Evolutionary conservation across 30 jellyfish, hydroid and myxozoan genomes (phyloP), one percentile per base, ranked within the genome.

Genomic region (Turritopsis rubra): DNA sequence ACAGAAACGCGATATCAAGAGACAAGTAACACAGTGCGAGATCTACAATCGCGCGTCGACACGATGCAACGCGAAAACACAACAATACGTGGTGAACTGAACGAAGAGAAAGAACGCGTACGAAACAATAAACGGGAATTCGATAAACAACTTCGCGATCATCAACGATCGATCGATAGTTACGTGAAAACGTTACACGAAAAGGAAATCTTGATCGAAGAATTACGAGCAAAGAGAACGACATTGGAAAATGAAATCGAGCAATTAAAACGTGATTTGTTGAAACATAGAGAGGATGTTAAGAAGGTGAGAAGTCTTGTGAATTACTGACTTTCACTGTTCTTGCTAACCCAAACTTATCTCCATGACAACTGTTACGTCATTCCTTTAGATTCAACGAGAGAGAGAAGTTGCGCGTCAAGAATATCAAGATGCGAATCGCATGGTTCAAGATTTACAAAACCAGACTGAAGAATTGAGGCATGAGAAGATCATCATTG

Each of bases 161-260:
- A 88, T 71, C 96, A 88, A 66, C 85, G 95, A 52, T 73, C 91
- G 23, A 88, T 90, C 65, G 96, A 93, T 75, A 83, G 84, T 52
- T 85, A 84, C 84, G 29, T 83, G 85, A 81, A 88, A 52, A 83
- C 88, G 17, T 28, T 91, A n/a, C 73, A 86, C 28, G 98, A 93
- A 22, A 88, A 85, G 73, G 98, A 93, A 27, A 66, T 88, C 73
- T 66, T 85, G 83, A 93, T 93, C 65, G 98, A 93, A 66, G 98
- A 93, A 66, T 71, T 88, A 83, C 81, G 84, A 52, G 80, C 96
- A 23, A 88, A 86, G 84, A 79, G 96, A 85, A 28, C 94, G 0
- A 90, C 91, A 52, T 78, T 87, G 90, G 98, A 93, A 84, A 71
- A 89, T 26, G 98, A 93, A 53, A 95, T 88, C 41, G 98, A 93